phyloP scores from a whole-genome alignment of 2,113 vertebrate species.

The Phylloscopus whistleri region DNA sequence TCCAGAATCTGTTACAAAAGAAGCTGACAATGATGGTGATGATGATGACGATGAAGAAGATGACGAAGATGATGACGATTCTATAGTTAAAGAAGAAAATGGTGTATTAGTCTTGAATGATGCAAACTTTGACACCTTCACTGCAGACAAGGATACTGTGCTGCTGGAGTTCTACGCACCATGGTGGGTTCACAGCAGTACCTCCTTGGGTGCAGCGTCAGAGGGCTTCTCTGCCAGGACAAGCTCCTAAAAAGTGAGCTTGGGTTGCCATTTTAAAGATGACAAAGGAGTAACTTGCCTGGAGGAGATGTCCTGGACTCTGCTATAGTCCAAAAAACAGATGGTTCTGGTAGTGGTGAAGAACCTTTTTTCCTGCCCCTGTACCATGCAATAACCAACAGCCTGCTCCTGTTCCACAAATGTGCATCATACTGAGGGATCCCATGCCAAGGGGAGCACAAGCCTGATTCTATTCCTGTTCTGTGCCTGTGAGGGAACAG shows the following conservation, averaged over 20 bases:
- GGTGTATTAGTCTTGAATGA: slow-evolving; percentile 88
- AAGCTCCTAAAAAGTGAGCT: background rate
- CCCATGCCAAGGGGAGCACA: background rate
- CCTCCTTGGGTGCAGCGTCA: background rate
- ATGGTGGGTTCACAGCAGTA: slow-evolving; percentile 73
- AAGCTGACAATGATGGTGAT: slow-evolving; percentile 34
- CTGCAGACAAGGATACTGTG: slow-evolving; percentile 88
- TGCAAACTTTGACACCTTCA: slow-evolving; percentile 87
- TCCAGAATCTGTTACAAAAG: slow-evolving; percentile 59
- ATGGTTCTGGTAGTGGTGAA: background rate
- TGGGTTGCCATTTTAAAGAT: background rate
- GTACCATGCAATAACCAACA: background rate
- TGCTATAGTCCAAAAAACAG: background rate
- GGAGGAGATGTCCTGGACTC: background rate
- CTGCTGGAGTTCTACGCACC: slow-evolving; percentile 96
- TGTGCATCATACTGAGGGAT: background rate
- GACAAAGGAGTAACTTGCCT: background rate
- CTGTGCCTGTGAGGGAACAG: background rate
- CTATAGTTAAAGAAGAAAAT: slow-evolving; percentile 92
- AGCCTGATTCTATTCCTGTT: background rate
- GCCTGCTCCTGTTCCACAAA: background rate
- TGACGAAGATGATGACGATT: slow-evolving; percentile 59
- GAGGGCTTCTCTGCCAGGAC: background rate
- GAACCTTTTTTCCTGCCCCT: background rate
- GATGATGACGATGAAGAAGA: slow-evolving; percentile 68